A percentile compares a stretch with the other conserved stretches of the same genome.
phyloP scores from a whole-genome alignment of 2,797 vertebrate species.

The Gallinago nigripennis region DNA sequence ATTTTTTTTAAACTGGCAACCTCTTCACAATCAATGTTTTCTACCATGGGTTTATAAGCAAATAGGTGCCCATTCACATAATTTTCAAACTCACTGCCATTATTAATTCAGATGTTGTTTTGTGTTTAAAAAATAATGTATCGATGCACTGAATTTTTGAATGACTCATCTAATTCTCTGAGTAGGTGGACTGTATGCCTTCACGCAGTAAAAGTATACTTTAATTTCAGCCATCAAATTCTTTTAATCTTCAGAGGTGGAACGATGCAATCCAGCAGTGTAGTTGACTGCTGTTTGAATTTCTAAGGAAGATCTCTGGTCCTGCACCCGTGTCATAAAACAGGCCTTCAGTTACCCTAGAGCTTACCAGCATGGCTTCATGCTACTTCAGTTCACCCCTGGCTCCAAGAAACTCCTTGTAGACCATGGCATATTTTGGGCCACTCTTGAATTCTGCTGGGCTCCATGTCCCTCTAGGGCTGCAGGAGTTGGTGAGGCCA shows the following conservation, averaged over 20 bases:
- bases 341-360: not conserved
- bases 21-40: not conserved
- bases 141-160: constrained; percentile 32
- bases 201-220: not conserved
- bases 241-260: constrained; percentile 20
- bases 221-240: constrained; percentile 5
- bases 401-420: not conserved
- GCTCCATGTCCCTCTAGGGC: not conserved
- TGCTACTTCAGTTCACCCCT: not conserved
- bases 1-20: not conserved
- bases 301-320: not conserved
- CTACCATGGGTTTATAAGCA: not conserved
- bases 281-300: not conserved
- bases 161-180: constrained; percentile 63
- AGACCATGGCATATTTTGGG: not conserved
- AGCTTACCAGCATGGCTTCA: not conserved
- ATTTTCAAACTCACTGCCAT: not conserved
- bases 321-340: not conserved
- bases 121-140: constrained; percentile 24
- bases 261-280: not conserved
- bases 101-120: constrained; percentile 24
- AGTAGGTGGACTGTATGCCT: constrained; percentile 46
- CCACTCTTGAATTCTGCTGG: not conserved
- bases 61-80: not conserved
- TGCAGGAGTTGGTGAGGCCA: not conserved